Evolutionary conservation across 2,797 vertebrate species (phyloP), one percentile per base, ranked within the genome.

Genomic region (Clarias platycephalus): DNA sequence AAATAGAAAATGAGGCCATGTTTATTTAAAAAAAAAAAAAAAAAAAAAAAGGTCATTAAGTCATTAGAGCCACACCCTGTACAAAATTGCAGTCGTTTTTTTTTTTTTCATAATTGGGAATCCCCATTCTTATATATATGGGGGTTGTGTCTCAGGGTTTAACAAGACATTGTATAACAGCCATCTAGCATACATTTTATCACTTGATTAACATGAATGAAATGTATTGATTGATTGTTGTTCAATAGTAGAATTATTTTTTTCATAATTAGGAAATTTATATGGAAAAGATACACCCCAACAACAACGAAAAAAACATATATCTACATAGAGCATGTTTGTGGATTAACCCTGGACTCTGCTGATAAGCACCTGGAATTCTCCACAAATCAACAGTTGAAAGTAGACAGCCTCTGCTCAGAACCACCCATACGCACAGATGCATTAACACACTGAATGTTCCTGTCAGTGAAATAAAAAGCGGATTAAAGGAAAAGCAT

Each of bases 321-420:
- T 85, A 90, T 91, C 90, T 91, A 89, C 84, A 57, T 78, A 58
- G 86, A 72, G 83, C 63, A 79, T 92, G 92, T 94, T 93, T 95
- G 92, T 94, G 94, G 93, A 92, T 93, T 91, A 90, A 95, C 92
- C 92, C 94, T 95, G 95, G 91, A 92, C 90, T 90, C 90, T 31
- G 55, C 90, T 78, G 94, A 95, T 95, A 95, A 94, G 93, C 85
- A 85, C 84, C 90, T 80, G 80, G 83, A 86, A 80, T 49, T 93
- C 86, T 90, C 89, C 83, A 83, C 86, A 87, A 92, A 91, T 91
- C 82, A 85, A 92, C 90, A 90, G 92, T 89, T 80, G 90, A 88
- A 90, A 89, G 70, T 84, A 86, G 68, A 0, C 62, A 88, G 82
- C 76, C 81, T 62, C 83, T 90, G 83, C 89, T 90, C 89, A 10